Evolutionary conservation across 2,797 vertebrate species (phyloP), one percentile per base, ranked within the genome.

Genomic region (Sebastes wilsoni): DNA sequence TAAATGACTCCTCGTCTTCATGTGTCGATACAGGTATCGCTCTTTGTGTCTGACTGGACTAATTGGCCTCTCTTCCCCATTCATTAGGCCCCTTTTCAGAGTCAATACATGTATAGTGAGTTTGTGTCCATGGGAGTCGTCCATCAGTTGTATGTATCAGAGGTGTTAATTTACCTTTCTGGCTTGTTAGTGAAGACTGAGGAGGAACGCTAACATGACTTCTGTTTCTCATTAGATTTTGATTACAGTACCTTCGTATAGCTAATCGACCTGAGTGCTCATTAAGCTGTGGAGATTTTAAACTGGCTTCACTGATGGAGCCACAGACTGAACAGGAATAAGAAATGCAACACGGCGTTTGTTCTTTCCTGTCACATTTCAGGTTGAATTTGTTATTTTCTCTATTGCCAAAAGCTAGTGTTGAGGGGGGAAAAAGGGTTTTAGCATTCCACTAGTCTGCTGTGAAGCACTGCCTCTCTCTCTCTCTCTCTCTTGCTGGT

Each of bases 391-490:
- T 81, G 52, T 82, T 81, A 25, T 80, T 83, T 68, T 77, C 46
- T 86, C 72, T 27, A 6, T 71, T 80, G 42, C 72, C 67, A 60
- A 62, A 81, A 79, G 69, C 73, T 64, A 23, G 65, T 18, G 25
- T 77, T 66, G 55, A 84, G 76, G 55, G 59, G 28, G 0, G 8
- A n/a, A 22, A 69, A 66, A 36, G 34, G n/a, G 27, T 74, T 87
- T 92, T 89, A 89, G 85, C 92, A 91, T 94, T 94, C 90, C 65
- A 71, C 65, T 77, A 80, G 74, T 87, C 81, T 20, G 69, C 82
- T 72, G 52, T 74, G 75, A 88, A 81, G 73, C 61, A 8, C 68
- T 16, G 74, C 80, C 58, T 90, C 87, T 75, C 80, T 81, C 58
- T 90, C 87, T 75, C 80, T 73, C 46, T 49, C 46, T 49, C 46